A percentile compares a stretch with the other conserved stretches of the same genome.
Conservation (phyloP, 1,140 invertebrate genomes). For the Drosophila azteca region DNA sequence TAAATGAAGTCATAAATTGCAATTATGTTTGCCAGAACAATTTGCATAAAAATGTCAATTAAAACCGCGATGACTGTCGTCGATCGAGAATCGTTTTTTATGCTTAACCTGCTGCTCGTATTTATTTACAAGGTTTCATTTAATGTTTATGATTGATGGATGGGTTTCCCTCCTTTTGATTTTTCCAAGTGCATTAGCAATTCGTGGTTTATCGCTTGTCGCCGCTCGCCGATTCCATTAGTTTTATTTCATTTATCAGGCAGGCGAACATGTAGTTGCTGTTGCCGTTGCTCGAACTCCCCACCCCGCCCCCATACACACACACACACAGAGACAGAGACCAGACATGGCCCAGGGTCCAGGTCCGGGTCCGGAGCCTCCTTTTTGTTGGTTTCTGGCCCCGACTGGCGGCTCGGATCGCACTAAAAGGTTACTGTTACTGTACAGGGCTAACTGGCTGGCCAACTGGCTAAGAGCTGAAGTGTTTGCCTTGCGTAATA, state of each 20-base stretch:
- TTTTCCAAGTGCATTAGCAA: constrained; percentile 35
- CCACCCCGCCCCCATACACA: constrained; percentile 13
- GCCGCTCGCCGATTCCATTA: constrained; percentile 51
- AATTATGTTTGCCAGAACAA: too few relatives aligned
- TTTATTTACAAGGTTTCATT: too few relatives aligned
- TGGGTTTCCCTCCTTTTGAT: background rate
- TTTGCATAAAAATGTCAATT: too few relatives aligned
- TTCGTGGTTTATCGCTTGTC: constrained; percentile 2
- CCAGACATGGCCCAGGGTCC: constrained; percentile 21
- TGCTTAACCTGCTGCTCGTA: too few relatives aligned
- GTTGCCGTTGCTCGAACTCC: constrained; percentile 51
- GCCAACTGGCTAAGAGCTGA: constrained; percentile 12
- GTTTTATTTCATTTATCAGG: constrained; percentile 74
- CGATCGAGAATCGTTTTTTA: too few relatives aligned
- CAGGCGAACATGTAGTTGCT: constrained; percentile 57
- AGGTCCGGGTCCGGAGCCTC: background rate
- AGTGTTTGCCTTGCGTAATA: constrained; percentile 69
- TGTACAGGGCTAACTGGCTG: constrained; percentile 45
- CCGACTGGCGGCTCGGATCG: constrained; percentile 8
- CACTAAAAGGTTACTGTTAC: constrained; percentile 66
- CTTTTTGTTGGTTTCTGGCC: constrained; percentile 24
- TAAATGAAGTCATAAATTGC: too few relatives aligned
- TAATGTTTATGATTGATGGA: too few relatives aligned
- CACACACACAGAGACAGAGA: constrained; percentile 8
- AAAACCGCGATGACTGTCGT: too few relatives aligned